A percentile compares a stretch with the other conserved stretches of the same genome.
Evolutionary conservation across 1,140 invertebrate species (phyloP).

Genomic region (Bombus waltoni): DNA sequence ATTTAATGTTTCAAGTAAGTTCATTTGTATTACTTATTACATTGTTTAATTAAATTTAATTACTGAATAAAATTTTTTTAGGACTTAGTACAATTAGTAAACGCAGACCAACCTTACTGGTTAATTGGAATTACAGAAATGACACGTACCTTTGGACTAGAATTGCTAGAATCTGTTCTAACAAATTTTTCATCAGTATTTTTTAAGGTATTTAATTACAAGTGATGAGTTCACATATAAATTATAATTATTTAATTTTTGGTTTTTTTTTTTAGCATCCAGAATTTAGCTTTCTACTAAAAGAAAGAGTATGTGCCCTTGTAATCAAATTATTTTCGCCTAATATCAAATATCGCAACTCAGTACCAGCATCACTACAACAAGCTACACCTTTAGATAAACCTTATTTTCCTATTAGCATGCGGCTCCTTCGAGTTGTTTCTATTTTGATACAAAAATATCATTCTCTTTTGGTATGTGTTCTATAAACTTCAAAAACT

Average conservation of each 20-base stretch:
- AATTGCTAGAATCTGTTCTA: conserved; percentile 96
- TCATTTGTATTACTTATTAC: conserved; percentile 13
- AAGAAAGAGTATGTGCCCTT: conserved; percentile 98
- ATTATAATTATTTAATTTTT: conserved; percentile 18
- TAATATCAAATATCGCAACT: conserved; percentile 94
- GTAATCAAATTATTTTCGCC: conserved; percentile 99
- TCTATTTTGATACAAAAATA: conserved; percentile 97
- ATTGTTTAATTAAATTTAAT: conserved; percentile 17
- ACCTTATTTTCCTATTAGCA: conserved; percentile 98
- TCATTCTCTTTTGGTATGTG: conserved; percentile 93
- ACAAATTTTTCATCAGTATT: conserved; percentile 96
- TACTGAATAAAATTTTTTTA: conserved; percentile 70
- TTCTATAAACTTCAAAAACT: not conserved
- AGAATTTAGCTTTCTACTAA: conserved; percentile 97
- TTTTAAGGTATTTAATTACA: conserved; percentile 88
- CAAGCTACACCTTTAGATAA: conserved; percentile 91
- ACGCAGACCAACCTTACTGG: conserved; percentile 98
- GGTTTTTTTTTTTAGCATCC: conserved; percentile 89
- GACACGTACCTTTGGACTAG: conserved; percentile 97
- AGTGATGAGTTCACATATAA: not conserved
- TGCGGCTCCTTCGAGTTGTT: conserved; percentile 96
- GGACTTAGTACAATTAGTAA: conserved; percentile 98
- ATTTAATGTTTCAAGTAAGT: conserved; percentile 94
- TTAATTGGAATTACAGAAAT: conserved; percentile 97
- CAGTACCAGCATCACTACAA: conserved; percentile 80